Percentiles rank a stretch among this genome's conserved stretches.
Evolutionary conservation across 2,888 invertebrate species (phyloP).

Genomic region (Dryobotodes eremita): DNA sequence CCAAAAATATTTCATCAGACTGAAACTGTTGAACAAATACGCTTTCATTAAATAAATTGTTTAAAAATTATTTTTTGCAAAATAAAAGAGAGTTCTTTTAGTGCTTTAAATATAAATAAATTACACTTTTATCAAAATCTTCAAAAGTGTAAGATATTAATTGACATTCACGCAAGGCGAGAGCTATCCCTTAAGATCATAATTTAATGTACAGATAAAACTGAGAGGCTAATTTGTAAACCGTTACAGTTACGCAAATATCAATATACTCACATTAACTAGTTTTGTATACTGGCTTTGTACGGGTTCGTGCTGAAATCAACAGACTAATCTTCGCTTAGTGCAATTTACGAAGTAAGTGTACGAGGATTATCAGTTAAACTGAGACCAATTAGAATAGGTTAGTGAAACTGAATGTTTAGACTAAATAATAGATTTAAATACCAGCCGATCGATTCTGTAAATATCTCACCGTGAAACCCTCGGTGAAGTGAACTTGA

Average conservation of each 20-base stretch:
- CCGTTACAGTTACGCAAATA: conserved; percentile 79
- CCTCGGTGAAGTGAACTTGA: neutral
- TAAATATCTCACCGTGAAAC: neutral
- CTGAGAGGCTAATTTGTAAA: conserved; percentile 82
- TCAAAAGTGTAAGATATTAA: conserved; percentile 1
- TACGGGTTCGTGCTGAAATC: conserved; percentile 32
- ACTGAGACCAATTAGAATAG: conserved; percentile 17
- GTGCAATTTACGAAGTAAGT: conserved; percentile 33
- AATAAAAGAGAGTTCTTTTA: neutral
- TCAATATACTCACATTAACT: conserved; percentile 69
- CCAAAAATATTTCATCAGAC: neutral
- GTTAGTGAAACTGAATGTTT: neutral
- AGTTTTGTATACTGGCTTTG: conserved; percentile 54
- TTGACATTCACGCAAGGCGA: conserved; percentile 2
- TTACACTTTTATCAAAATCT: neutral
- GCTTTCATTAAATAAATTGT: neutral
- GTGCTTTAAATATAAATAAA: neutral
- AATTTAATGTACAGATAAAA: conserved; percentile 81
- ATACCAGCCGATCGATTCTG: neutral
- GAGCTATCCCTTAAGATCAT: conserved; percentile 77
- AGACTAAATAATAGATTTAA: neutral
- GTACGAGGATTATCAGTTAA: conserved; percentile 15
- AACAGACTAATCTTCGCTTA: conserved; percentile 29
- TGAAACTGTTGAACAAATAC: neutral
- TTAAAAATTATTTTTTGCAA: no score